A percentile compares a stretch with the other conserved stretches of the same genome.
Evolutionary conservation across 2,888 invertebrate genomes (phyloP).

Genomic region (Crioceris asparagi): DNA sequence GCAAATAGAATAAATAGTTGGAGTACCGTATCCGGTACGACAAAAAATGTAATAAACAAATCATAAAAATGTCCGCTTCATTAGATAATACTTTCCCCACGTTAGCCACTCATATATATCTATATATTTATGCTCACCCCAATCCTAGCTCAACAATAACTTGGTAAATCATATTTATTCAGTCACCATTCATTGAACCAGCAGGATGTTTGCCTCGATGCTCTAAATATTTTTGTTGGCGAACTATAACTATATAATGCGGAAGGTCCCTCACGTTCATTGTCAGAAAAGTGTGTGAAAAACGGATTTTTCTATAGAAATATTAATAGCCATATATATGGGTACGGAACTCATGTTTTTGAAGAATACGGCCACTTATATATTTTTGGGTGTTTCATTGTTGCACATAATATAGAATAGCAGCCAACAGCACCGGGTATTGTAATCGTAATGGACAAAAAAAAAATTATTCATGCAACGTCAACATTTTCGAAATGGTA

Average conservation of each 20-base stretch:
- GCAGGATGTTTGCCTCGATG: conserved; percentile 32
- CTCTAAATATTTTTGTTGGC: conserved; percentile 28
- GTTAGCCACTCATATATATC: too few relatives aligned
- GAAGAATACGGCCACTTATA: conserved; percentile 26
- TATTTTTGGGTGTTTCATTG: conserved; percentile 23
- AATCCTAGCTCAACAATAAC: conserved; percentile 19
- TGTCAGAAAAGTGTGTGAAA: conserved; percentile 28
- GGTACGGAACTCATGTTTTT: conserved; percentile 22
- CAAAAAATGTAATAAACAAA: conserved; percentile 14
- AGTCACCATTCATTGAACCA: conserved; percentile 19
- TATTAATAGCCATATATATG: conserved; percentile 25
- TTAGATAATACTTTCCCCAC: conserved; percentile 12
- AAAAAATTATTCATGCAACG: conserved; percentile 11
- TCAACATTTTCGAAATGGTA: conserved; percentile 10
- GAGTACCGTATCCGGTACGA: conserved; percentile 6
- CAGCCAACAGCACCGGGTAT: conserved; percentile 10
- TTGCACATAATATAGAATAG: too few relatives aligned
- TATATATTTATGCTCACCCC: conserved; percentile 13
- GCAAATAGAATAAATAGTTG: too few relatives aligned
- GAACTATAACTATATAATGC: conserved; percentile 26
- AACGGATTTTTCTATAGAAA: conserved; percentile 26
- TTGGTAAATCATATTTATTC: conserved; percentile 22
- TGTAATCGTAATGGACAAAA: conserved; percentile 14
- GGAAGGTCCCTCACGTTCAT: conserved; percentile 20
- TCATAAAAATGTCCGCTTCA: conserved; percentile 19